These are phyloP conservation scores for Oncorhynchus nerka DNA, from an alignment of 2,113 vertebrate genomes.

Conservation along the genomic window DNA sequence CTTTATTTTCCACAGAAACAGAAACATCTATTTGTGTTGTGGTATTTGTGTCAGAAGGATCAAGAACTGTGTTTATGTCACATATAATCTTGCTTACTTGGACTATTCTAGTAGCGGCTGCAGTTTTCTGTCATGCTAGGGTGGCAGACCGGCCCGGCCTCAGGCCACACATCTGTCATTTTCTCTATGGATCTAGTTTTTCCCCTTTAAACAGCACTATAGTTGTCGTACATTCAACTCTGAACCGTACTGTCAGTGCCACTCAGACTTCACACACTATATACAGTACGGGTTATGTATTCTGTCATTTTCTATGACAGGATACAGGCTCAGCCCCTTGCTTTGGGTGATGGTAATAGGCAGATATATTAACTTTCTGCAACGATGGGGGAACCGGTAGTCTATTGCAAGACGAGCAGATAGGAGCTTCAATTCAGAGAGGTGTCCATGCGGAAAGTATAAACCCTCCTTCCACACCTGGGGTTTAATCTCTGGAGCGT, in stretches of 20 bases:
- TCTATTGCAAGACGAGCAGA: conserved; percentile 2
- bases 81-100: no score
- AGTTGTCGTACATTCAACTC: neutral
- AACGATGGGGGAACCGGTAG: neutral
- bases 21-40: no score
- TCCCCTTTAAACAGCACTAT: no score
- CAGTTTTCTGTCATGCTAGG: no score
- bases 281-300: neutral
- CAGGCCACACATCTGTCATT: no score
- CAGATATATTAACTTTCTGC: conserved; percentile 7
- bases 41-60: no score
- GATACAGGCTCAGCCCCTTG: neutral
- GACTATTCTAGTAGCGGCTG: no score
- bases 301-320: neutral
- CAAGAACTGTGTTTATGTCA: no score
- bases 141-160: no score
- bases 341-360: neutral
- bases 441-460: conserved; percentile 19
- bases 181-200: no score
- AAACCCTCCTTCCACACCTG: conserved; percentile 11
- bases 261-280: neutral
- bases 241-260: neutral
- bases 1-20: no score
- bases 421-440: conserved; percentile 16
- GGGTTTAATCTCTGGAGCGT: neutral